Conservation (phyloP, 1,140 invertebrate species). For the Zaprionus davidi region DNA sequence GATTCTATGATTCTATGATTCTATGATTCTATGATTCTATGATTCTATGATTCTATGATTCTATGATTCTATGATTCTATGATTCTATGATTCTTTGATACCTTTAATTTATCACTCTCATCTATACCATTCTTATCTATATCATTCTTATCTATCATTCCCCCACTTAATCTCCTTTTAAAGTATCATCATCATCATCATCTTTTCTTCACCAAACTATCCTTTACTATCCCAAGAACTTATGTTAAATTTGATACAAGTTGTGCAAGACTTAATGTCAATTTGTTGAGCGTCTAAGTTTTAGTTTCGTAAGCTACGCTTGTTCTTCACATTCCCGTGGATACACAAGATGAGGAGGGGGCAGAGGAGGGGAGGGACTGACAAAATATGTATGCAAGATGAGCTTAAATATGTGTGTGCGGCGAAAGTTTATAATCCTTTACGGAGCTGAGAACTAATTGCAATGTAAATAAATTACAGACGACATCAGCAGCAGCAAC, state of each 20-base stretch:
- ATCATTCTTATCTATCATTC: too few relatives aligned
- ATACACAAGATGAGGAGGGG: background rate
- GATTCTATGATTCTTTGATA: too few relatives aligned
- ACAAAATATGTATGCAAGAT: slow-evolving; percentile 3
- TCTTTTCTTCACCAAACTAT: background rate
- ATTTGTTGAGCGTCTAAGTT: slow-evolving; percentile 68
- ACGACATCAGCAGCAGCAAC: slow-evolving; percentile 70
- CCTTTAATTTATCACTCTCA: too few relatives aligned
- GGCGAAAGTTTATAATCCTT: slow-evolving; percentile 81
- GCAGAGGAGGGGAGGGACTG: too few relatives aligned
- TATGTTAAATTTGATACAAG: slow-evolving; percentile 29
- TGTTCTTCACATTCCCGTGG: slow-evolving; percentile 2
- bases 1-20: too few relatives aligned
- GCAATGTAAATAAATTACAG: slow-evolving; percentile 84
- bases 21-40: too few relatives aligned
- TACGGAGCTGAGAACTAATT: slow-evolving; percentile 82
- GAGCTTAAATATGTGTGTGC: slow-evolving; percentile 34
- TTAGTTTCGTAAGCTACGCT: slow-evolving; percentile 33
- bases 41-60: too few relatives aligned
- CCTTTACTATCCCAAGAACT: background rate
- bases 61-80: too few relatives aligned
- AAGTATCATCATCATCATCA: background rate
- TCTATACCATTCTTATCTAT: too few relatives aligned
- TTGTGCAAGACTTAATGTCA: slow-evolving; percentile 54
- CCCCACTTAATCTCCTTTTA: background rate